Evolutionary conservation across 2,888 invertebrate genomes (phyloP), one percentile per base, ranked within the genome.

Genomic region (Xanthorhoe designata): DNA sequence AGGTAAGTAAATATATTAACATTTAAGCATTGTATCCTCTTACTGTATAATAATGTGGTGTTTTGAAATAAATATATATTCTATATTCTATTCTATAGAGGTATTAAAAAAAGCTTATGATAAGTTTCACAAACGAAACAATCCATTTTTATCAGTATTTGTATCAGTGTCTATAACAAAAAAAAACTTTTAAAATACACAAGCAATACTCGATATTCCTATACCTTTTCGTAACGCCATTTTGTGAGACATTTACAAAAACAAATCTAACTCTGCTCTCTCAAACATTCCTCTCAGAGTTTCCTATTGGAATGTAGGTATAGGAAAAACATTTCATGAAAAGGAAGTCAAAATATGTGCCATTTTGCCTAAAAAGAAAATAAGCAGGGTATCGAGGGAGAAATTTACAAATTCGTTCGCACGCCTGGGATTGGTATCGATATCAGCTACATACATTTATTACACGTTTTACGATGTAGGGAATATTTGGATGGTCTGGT

Each of bases 361-460:
- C 59, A 66, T 70, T 52, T 74, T 70, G 65, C 72, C 69, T 68
- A 72, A 74, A 74, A 70, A 70, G 69, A 70, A 74, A 70, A 74
- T 70, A 73, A 73, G 71, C 69, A 52, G 56, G 60, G 63, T 24
- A 19, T 42, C 65, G 53, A 55, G 66, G 57, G 64, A 66, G 63
- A 71, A 68, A 72, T 72, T 72, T 70, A 68, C 72, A 74, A 72
- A 74, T 74, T 69, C 72, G 72, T 64, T 68, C 68, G 63, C 70
- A 35, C 71, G 66, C 64, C 55, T 64, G 74, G 72, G 72, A 71
- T 67, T 67, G 55, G 68, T 64, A 68, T 70, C 64, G 68, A 70
- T 65, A 70, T 61, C 64, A 65, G 64, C 65, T 65, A 68, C 62
- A 67, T 61, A 69, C 70, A 75, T 74, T 73, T 74, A 71, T 73